Evolutionary conservation across 64 coral and sea anemone species (phyloP), one percentile per base, ranked within the genome.

Genomic region (Dendrophyllia cribrosa): DNA sequence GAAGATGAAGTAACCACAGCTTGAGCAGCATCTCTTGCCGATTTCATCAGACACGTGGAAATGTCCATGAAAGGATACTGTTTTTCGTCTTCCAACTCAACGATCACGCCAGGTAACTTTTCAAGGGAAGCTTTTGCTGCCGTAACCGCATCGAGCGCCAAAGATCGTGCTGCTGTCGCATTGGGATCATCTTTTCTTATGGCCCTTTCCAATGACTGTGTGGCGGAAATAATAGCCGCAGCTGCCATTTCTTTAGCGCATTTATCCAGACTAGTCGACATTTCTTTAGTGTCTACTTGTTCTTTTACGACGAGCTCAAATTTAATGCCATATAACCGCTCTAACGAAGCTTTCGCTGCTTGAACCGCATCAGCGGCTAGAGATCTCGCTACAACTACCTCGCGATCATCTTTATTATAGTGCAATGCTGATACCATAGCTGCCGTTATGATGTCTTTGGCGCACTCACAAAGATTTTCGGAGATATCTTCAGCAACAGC

Each of bases 361-460:
- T 78, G 45, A 64, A 78, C 59, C 4, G 82, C 91, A 23, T 78
- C 72, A 47, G 34, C 48, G 16, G 81, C 90, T 4, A 92, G 79
- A 43, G 44, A 72, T 67, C n/a, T 66, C 47, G 80, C 80, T 19
- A 6, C 43, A 22, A 17, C 47, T 19, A 62, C 22, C 13, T 68
- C 61, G 19, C 0, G 19, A 23, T 8, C 44, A 11, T 51, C 45
- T 20, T 47, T 34, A 7, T 9, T 20, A 7, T 47, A 9, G 34
- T 7, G 45, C 3, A 20, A 11, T 1, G 43, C 61, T 67, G 46
- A 84, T 23, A 69, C n/a, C 1, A 84, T 68, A 68, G 80, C 46
- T 23, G 3, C 80, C 2, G 61, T 65, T 24, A 84, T 20, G n/a
- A 84, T 46, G 61, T 66, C 44, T 51, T 84, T 23, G 0, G 80